Conservation (phyloP, 2,888 invertebrate genomes). For the Ornithoptera priamus region DNA sequence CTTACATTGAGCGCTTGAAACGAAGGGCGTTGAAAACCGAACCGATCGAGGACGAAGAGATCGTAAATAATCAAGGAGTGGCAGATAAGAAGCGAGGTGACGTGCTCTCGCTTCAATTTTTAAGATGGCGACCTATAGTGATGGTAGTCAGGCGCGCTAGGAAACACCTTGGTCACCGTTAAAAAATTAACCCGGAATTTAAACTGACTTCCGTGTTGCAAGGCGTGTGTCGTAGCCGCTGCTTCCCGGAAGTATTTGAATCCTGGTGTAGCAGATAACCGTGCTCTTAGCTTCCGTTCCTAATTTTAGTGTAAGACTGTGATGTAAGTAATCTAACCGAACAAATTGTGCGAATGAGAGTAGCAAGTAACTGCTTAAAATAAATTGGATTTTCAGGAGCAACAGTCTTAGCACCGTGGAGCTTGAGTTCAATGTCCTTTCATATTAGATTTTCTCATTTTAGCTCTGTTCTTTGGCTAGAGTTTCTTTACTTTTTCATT, state of each 20-base stretch:
- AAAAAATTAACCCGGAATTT: no score
- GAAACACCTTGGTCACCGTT: no score
- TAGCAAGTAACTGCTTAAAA: slow-evolving; percentile 39
- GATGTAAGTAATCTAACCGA: slow-evolving; percentile 58
- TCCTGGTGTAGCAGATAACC: slow-evolving; percentile 34
- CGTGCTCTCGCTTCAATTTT: not conserved
- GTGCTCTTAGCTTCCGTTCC: slow-evolving; percentile 45
- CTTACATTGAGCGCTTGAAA: not conserved
- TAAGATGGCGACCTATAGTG: no score
- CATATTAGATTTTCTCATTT: no score
- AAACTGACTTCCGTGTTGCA: no score
- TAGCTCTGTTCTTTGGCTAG: not conserved
- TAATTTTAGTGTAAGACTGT: slow-evolving; percentile 65
- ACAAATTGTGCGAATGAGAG: slow-evolving; percentile 48
- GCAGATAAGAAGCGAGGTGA: not conserved
- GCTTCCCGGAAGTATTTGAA: no score
- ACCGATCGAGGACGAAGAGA: not conserved
- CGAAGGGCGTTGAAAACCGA: not conserved
- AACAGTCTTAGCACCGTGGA: slow-evolving; percentile 38
- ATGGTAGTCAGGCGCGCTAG: no score
- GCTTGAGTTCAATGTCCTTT: slow-evolving; percentile 18
- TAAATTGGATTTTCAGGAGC: slow-evolving; percentile 49
- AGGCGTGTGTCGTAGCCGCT: no score
- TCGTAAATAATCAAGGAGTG: slow-evolving; percentile 4
- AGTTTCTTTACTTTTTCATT: not conserved